Base-by-base conservation (phyloP, 2,797 vertebrate genomes). In the Myotis myotis region DNA sequence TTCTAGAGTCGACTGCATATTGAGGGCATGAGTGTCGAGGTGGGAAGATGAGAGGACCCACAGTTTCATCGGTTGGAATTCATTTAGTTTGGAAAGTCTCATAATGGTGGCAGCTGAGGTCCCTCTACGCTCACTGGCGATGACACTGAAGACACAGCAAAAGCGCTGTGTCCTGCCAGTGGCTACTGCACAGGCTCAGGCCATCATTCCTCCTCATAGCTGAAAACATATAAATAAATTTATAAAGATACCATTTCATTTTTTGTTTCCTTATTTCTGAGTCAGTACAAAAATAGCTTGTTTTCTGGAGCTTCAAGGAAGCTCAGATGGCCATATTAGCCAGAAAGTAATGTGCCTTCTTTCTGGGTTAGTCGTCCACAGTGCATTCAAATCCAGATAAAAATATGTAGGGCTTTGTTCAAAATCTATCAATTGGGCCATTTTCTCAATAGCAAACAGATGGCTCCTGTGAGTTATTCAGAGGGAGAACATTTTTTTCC, bases 381-480 rank as follows among this genome's bases (percentile, higher is more conserved):
- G 78, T 84, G 81, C 44, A 87, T 95, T 97, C 91, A 96, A 96
- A 95, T 84, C 72, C 93, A 95, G 96, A 86, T 76, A 94, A 97
- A 96, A 96, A 92, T 92, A 96, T 84, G 80, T 94, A 47, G 44
- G 70, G 95, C 92, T 95, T 95, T 92, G 90, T 89, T 96, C 66
- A 95, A 96, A 97, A 97, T 95, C 87, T 85, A 96, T 97, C 96
- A 96, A 23, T 78, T 47, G 94, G 60, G 53, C 86, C 74, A 95
- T 96, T 95, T 96, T 96, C 97, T 95, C 76, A 96, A 96, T 92
- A 92, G 96, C 82, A 96, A 97, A 96, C 94, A 96, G 97, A 96
- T 97, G 94, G 95, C 41, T 97, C 51, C 92, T 96, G 92, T 91
- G 96, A 96, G 80, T 97, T 96, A 89, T 93, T 96, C 68, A 64